phyloP scores from a whole-genome alignment of 2,797 vertebrate species.

The Antrozous pallidus region DNA sequence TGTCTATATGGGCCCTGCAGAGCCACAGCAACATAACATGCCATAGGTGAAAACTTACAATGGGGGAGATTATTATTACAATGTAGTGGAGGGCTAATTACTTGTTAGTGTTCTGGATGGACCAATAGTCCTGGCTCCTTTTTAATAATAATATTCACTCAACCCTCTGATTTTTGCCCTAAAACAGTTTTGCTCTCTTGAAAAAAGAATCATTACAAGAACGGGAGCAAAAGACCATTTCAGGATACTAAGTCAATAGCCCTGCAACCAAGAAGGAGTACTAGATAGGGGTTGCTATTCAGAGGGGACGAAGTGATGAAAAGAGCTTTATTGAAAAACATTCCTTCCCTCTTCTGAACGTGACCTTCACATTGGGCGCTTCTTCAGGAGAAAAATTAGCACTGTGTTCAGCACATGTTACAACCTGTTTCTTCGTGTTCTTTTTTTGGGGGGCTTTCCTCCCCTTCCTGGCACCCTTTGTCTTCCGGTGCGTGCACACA shows the following conservation, averaged over 20 bases:
- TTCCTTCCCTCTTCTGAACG: neutral
- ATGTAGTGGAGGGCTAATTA: neutral
- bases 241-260: neutral
- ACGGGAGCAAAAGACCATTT: neutral
- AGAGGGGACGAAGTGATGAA: neutral
- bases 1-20: neutral
- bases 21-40: neutral
- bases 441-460: neutral
- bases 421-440: constrained; percentile 5
- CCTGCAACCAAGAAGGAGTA: neutral
- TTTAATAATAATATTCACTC: neutral
- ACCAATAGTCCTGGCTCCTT: neutral
- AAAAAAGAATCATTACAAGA: neutral
- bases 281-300: neutral
- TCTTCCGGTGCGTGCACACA: accelerated
- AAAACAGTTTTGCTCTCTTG: neutral
- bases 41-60: neutral
- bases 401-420: neutral
- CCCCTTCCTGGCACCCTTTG: accelerated
- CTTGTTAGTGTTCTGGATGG: neutral
- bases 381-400: neutral
- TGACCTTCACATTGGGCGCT: neutral
- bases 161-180: neutral
- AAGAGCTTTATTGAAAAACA: constrained; percentile 5
- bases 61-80: neutral